Evolutionary conservation across 2,797 vertebrate genomes (phyloP).

Genomic region (Sandelia bainsii): DNA sequence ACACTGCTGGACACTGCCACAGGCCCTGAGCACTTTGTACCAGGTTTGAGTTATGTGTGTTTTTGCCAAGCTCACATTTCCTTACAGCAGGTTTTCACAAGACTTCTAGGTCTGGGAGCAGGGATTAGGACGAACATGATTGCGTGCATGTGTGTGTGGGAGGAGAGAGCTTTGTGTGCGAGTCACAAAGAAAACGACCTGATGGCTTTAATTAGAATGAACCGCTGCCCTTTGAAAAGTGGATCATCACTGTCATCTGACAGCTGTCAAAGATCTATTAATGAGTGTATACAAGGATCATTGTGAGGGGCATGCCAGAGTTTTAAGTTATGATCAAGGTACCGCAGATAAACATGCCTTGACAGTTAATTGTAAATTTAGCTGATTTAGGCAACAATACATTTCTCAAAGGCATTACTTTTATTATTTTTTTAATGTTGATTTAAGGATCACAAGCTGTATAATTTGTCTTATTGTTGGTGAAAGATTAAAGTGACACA

Average conservation of each 20-base stretch:
- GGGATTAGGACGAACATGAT: conserved; percentile 39
- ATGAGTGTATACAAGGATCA: conserved; percentile 52
- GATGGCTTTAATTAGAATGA: conserved; percentile 58
- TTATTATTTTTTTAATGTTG: conserved; percentile 33
- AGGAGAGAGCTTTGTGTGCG: conserved; percentile 29
- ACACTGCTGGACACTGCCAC: conserved; percentile 41
- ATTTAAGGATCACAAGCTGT: conserved; percentile 26
- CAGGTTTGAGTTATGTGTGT: conserved; percentile 2
- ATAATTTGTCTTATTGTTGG: no score
- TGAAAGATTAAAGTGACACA: no score
- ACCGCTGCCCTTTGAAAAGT: conserved; percentile 47
- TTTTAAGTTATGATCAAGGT: conserved; percentile 45
- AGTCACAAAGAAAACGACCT: conserved; percentile 56
- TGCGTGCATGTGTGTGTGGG: conserved; percentile 20
- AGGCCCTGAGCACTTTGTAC: background rate
- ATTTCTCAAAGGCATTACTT: conserved; percentile 33
- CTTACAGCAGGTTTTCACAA: conserved; percentile 61
- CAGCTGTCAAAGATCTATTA: conserved; percentile 63
- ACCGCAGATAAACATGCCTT: conserved; percentile 9
- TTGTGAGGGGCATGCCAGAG: conserved; percentile 21
- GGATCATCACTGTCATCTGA: conserved; percentile 64
- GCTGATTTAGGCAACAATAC: conserved; percentile 35
- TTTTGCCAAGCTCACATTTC: conserved; percentile 26
- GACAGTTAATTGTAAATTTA: conserved; percentile 23
- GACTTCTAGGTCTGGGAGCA: conserved; percentile 24